Conservation (phyloP, 2,113 vertebrate species). For the Butastur rufipennis region DNA sequence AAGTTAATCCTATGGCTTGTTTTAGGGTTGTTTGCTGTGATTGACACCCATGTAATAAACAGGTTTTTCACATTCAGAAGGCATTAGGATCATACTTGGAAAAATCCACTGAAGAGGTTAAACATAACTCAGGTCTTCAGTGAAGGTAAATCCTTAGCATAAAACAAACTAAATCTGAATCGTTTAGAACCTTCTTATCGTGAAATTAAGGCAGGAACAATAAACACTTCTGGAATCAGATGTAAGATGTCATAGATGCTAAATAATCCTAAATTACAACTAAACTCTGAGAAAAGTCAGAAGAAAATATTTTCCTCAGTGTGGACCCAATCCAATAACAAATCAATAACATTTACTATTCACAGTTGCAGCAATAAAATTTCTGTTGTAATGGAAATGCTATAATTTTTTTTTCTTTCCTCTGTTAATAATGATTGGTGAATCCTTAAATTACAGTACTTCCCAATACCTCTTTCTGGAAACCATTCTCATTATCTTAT, state of each 20-base stretch:
- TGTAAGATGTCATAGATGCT: background rate
- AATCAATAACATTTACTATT: background rate
- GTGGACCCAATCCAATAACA: background rate
- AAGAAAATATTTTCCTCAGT: background rate
- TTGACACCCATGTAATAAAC: background rate
- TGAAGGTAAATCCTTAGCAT: background rate
- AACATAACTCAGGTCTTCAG: background rate
- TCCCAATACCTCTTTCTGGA: background rate
- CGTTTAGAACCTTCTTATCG: background rate
- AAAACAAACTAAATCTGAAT: background rate
- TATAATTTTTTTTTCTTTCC: background rate
- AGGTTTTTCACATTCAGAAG: background rate
- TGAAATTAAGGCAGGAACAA: background rate
- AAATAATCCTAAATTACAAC: background rate
- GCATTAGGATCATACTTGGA: background rate
- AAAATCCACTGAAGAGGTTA: background rate
- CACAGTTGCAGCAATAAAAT: background rate
- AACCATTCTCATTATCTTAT: background rate
- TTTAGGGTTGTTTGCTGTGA: background rate
- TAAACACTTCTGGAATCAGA: background rate
- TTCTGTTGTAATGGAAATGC: background rate
- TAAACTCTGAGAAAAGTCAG: background rate
- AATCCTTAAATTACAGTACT: background rate
- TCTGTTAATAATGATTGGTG: background rate
- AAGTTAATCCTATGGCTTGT: background rate